Percentiles rank a stretch among this genome's conserved stretches.
Conservation (phyloP, 2,113 vertebrate genomes). For the Clarias magur region DNA sequence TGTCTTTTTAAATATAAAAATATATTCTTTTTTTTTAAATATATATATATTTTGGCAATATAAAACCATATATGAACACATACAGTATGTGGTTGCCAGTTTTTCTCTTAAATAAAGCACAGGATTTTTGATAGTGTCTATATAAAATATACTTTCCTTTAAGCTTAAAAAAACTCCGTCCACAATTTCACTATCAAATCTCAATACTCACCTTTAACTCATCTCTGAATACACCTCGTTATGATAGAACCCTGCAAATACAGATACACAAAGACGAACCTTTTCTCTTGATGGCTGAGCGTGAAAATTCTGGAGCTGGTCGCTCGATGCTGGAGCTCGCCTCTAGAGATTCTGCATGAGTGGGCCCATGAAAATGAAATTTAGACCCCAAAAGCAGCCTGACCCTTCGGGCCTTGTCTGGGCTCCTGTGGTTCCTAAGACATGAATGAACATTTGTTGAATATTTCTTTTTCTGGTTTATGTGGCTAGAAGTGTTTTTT, state of each 20-base stretch:
- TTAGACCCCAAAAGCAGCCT: constrained; percentile 89
- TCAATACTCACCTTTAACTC: not conserved
- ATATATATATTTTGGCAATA: too few species aligned
- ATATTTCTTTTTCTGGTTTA: not conserved
- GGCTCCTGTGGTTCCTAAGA: not conserved
- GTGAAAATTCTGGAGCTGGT: constrained; percentile 86
- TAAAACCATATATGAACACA: too few species aligned
- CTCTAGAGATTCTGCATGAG: constrained; percentile 90
- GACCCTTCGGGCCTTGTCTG: constrained; percentile 72
- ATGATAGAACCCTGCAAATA: not conserved
- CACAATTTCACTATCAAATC: not conserved
- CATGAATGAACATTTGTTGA: not conserved
- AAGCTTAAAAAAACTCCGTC: not conserved
- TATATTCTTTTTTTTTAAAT: too few species aligned
- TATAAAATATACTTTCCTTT: not conserved
- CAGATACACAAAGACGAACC: constrained; percentile 69
- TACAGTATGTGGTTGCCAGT: not conserved
- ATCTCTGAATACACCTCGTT: not conserved
- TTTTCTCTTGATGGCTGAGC: constrained; percentile 89
- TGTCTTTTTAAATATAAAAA: too few species aligned
- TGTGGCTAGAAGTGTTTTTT: not conserved
- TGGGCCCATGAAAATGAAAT: constrained; percentile 91
- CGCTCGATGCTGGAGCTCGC: constrained; percentile 90
- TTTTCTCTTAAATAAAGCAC: not conserved
- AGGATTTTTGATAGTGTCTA: not conserved